These are phyloP conservation scores for Vidua chalybeata DNA, from an alignment of 2,113 vertebrate species.

Conservation along the genomic window DNA sequence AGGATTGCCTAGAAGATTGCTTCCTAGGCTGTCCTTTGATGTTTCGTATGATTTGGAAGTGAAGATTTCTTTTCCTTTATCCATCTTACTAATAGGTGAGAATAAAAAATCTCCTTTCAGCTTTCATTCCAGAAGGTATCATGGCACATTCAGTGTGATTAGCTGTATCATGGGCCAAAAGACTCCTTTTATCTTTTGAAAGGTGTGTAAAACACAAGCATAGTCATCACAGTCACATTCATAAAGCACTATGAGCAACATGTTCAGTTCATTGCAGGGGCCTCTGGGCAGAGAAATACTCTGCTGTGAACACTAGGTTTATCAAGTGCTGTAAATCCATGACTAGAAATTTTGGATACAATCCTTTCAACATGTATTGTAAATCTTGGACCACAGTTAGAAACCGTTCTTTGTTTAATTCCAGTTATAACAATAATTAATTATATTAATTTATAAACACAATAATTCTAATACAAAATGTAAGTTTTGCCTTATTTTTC, in stretches of 20 bases:
- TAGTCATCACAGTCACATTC: not conserved
- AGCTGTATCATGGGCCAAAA: constrained; percentile 20
- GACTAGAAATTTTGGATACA: not conserved
- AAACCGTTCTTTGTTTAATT: not conserved
- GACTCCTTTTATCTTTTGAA: constrained; percentile 46
- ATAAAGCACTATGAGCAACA: not conserved
- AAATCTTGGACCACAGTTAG: not conserved
- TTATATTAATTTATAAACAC: not conserved
- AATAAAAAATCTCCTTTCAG: constrained; percentile 29
- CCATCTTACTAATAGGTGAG: constrained; percentile 46
- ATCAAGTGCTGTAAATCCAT: not conserved
- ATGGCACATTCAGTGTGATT: not conserved
- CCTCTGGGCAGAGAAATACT: not conserved
- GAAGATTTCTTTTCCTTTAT: constrained; percentile 48
- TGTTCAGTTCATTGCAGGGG: not conserved
- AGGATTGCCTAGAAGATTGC: constrained; percentile 57
- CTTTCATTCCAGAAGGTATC: constrained; percentile 47
- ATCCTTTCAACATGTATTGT: not conserved
- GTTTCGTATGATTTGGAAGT: not conserved
- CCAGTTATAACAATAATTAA: too few species aligned
- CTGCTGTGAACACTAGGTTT: not conserved
- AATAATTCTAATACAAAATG: not conserved
- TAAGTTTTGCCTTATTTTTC: not conserved
- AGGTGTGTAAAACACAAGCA: constrained; percentile 14
- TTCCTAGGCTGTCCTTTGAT: constrained; percentile 56